Evolutionary conservation across 2,888 invertebrate genomes (phyloP).

Genomic region (Chaetogeoica ovagalla): DNA sequence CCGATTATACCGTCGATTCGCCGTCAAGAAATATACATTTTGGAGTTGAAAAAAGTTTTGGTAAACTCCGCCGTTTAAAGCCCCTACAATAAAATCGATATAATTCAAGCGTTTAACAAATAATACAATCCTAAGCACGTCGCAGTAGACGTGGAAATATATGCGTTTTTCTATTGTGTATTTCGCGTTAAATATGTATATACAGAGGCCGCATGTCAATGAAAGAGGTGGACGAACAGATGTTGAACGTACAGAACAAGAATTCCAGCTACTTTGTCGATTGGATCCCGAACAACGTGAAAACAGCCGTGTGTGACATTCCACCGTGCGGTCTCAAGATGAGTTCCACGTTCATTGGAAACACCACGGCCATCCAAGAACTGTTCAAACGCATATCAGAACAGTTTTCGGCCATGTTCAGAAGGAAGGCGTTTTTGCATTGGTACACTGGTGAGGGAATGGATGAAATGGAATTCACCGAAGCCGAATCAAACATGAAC

Average conservation of each 20-base stretch:
- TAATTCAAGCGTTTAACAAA: no score
- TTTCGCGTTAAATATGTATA: neutral
- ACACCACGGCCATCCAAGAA: constrained; percentile 64
- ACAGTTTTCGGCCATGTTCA: constrained; percentile 66
- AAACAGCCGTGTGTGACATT: constrained; percentile 67
- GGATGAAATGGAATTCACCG: constrained; percentile 74
- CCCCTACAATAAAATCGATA: no score
- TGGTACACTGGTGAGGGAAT: constrained; percentile 96
- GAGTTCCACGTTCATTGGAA: constrained; percentile 67
- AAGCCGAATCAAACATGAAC: constrained; percentile 74
- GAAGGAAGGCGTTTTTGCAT: constrained; percentile 84
- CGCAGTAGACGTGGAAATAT: no score
- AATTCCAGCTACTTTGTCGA: constrained; percentile 60
- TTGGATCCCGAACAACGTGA: constrained; percentile 60
- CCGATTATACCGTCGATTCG: no score
- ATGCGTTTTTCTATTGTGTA: no score
- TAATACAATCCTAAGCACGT: no score
- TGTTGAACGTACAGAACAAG: constrained; percentile 62
- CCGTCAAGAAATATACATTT: no score
- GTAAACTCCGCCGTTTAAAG: no score
- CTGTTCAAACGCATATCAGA: constrained; percentile 64
- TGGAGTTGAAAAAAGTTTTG: no score
- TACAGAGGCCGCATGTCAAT: constrained; percentile 59
- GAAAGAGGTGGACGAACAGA: constrained; percentile 64
- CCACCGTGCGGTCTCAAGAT: constrained; percentile 66